Base-by-base conservation (phyloP, 2,888 invertebrate species). In the Stictocephala bisonia region DNA sequence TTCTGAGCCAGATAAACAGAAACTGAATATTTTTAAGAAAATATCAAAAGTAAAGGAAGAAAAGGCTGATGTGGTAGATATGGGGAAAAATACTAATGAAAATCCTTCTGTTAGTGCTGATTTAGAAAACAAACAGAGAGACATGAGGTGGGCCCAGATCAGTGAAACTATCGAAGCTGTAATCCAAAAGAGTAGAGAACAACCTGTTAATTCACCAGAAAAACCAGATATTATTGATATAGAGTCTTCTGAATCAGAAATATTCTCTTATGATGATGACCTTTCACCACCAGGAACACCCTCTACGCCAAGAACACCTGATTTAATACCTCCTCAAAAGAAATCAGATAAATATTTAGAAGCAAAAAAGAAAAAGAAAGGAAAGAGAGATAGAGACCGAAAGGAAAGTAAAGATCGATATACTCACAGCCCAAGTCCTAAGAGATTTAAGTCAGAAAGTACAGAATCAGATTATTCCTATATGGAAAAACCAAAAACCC, bases 21-120 rank as follows among this genome's bases (percentile, higher is more conserved):
- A 95, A 83, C 86, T 94, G 44, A 94, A 93, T 85, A 93, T 95
- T 82, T 93, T 95, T 81, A 95, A 94, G 83, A 93, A 94, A 84
- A 93, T 95, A 83, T 91, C 94, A 74, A 86, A 86, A 77, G 82
- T 85, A 0, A 89, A 90, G 81, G 91, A 91, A 83, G 89, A 89
- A 26, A 91, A 90, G 79, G 88, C 87, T 72, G 77, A 81, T n/a
- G 85, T 86, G n/a, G 53, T 48, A 15, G 64, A 67, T 4, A 26
- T 48, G 18, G n/a, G 66, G 22, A 76, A 68, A 35, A 75, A 71
- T 67, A 69, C 66, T 24, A 60, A 56, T 64, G 73, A 73, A 68
- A 53, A 48, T 9, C 27, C 27, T 15, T 27, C 29, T n/a, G 3
- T 29, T 3, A 20, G 3, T 11, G 20, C 31, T n/a, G 56, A 56